Conservation (phyloP, 2,113 vertebrate genomes). For the Formicarius rufipectus region DNA sequence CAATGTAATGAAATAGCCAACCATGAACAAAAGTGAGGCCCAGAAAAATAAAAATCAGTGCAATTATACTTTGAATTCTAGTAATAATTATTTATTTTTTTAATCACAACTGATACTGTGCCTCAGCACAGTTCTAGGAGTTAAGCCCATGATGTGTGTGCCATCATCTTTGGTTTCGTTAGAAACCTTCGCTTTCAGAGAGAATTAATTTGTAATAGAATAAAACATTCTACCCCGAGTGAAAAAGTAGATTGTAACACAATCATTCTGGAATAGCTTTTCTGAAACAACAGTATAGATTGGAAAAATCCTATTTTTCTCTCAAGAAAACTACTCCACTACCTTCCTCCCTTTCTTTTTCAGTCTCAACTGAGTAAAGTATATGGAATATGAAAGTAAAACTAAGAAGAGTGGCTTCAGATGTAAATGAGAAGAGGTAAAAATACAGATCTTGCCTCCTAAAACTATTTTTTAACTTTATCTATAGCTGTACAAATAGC, state of each 20-base stretch:
- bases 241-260: neutral
- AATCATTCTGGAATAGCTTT: neutral
- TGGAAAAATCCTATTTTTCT: neutral
- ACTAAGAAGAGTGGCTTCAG: neutral
- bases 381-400: neutral
- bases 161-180: neutral
- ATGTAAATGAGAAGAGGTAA: neutral
- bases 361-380: neutral
- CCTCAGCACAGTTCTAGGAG: neutral
- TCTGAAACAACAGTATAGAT: neutral
- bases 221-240: neutral
- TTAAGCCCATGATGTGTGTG: neutral
- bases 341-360: neutral
- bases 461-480: neutral
- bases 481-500: neutral
- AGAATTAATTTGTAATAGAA: neutral
- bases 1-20: neutral
- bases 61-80: neutral
- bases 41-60: neutral
- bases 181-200: neutral
- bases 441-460: neutral
- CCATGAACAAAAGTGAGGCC: neutral
- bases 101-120: neutral
- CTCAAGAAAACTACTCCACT: neutral
- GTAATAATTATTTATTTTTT: neutral